Percentiles rank a stretch among this genome's conserved stretches.
These are phyloP conservation scores for Pristis pectinata DNA, from an alignment of 2,797 vertebrate species.

Conservation along the genomic window DNA sequence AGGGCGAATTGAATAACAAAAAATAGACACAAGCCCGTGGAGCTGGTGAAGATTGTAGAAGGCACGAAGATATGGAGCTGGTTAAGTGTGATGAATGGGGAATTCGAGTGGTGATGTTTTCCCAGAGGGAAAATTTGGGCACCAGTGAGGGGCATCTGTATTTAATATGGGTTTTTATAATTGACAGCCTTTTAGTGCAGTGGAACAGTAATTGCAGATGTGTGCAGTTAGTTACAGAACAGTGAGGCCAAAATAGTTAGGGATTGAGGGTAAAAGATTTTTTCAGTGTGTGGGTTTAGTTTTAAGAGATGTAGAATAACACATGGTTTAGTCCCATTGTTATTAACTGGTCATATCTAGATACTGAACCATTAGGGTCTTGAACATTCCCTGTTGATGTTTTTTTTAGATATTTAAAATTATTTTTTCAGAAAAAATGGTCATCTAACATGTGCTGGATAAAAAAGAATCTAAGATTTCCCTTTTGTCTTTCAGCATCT, in stretches of 20 bases:
- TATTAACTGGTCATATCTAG: neutral
- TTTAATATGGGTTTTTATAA: neutral
- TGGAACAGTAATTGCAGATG: neutral
- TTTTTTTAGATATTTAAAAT: too few species aligned
- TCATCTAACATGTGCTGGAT: neutral
- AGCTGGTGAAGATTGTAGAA: neutral
- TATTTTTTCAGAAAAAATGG: too few species aligned
- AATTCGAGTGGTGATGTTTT: neutral
- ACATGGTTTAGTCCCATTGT: neutral
- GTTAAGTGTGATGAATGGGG: neutral
- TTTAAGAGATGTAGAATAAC: neutral
- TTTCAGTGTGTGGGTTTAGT: too few species aligned
- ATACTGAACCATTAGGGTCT: too few species aligned
- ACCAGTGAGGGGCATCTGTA: neutral
- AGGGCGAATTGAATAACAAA: neutral
- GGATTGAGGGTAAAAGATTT: neutral
- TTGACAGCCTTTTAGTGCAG: neutral
- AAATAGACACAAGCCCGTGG: neutral
- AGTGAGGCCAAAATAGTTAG: neutral
- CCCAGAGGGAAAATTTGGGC: too few species aligned
- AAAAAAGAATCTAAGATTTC: neutral
- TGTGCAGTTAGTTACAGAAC: neutral
- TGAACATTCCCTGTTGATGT: neutral
- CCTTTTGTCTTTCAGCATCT: conserved; percentile 57
- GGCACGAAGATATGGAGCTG: neutral